A percentile compares a stretch with the other conserved stretches of the same genome.
Conservation (phyloP, 2,113 vertebrate genomes). For the Spea bombifrons region DNA sequence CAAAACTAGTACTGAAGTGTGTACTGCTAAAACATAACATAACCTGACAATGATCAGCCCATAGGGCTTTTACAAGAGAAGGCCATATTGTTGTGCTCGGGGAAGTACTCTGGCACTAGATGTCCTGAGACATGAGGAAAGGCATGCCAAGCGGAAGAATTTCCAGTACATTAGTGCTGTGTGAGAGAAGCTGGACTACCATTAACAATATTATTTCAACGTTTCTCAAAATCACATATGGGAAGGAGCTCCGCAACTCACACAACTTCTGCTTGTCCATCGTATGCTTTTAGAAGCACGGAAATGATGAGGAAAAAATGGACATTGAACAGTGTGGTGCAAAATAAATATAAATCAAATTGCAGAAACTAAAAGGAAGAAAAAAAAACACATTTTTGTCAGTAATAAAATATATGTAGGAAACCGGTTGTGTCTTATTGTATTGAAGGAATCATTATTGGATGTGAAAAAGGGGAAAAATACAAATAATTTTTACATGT, state of each 20-base stretch:
- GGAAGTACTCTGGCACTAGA: slow-evolving; percentile 52
- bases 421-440: too few species aligned
- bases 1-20: slow-evolving; percentile 75
- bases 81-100: slow-evolving; percentile 67
- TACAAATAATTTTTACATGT: too few species aligned
- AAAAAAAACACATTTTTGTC: background rate
- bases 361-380: background rate
- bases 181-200: slow-evolving; percentile 73
- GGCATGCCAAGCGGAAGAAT: slow-evolving; percentile 73
- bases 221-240: slow-evolving; percentile 71
- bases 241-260: slow-evolving; percentile 66
- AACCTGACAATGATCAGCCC: slow-evolving; percentile 78
- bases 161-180: slow-evolving; percentile 90
- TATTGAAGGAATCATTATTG: background rate
- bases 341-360: slow-evolving; percentile 4
- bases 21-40: slow-evolving; percentile 82
- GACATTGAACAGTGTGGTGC: background rate
- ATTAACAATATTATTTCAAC: slow-evolving; percentile 67
- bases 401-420: too few species aligned
- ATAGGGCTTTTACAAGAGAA: slow-evolving; percentile 73
- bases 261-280: slow-evolving; percentile 15
- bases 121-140: slow-evolving; percentile 69
- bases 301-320: background rate
- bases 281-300: background rate
- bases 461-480: background rate